Evolutionary conservation across 2,888 invertebrate genomes (phyloP).

Genomic region (Apamea sordens): DNA sequence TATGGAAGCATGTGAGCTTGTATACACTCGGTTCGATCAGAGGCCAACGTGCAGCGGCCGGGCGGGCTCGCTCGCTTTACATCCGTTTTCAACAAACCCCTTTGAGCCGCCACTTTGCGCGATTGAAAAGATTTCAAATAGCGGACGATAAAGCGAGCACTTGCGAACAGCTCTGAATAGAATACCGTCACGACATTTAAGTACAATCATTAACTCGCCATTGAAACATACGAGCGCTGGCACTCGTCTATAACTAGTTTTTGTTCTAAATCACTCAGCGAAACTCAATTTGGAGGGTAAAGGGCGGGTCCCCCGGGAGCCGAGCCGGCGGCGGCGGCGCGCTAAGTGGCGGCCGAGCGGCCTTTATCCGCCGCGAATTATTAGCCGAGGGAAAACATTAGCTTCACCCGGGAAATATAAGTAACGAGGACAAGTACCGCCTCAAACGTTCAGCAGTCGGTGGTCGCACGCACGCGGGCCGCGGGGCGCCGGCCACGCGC

Average conservation of each 20-base stretch:
- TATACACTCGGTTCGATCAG: background rate
- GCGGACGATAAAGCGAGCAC: slow-evolving; percentile 24
- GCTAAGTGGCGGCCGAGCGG: slow-evolving; percentile 75
- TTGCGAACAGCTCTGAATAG: slow-evolving; percentile 37
- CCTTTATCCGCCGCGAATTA: slow-evolving; percentile 79
- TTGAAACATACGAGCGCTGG: slow-evolving; percentile 70
- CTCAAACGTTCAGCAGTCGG: slow-evolving; percentile 57
- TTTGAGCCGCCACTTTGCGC: slow-evolving; percentile 39
- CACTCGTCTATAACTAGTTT: slow-evolving; percentile 79
- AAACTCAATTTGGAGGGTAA: slow-evolving; percentile 84
- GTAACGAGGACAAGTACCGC: slow-evolving; percentile 74
- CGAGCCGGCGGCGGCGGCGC: slow-evolving; percentile 63
- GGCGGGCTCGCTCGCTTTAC: slow-evolving; percentile 17
- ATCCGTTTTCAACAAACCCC: slow-evolving; percentile 29
- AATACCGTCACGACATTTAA: slow-evolving; percentile 62
- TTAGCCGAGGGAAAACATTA: slow-evolving; percentile 81
- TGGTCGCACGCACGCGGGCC: slow-evolving; percentile 48
- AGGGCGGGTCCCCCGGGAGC: slow-evolving; percentile 75
- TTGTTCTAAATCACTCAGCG: slow-evolving; percentile 84
- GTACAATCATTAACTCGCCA: slow-evolving; percentile 67
- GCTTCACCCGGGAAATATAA: slow-evolving; percentile 73
- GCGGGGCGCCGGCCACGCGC: slow-evolving; percentile 43
- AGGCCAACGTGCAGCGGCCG: background rate
- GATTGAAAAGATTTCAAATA: slow-evolving; percentile 54
- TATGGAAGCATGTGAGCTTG: slow-evolving; percentile 2